Conservation (phyloP, 2,113 vertebrate genomes). For the Toxotes jaculatrix region DNA sequence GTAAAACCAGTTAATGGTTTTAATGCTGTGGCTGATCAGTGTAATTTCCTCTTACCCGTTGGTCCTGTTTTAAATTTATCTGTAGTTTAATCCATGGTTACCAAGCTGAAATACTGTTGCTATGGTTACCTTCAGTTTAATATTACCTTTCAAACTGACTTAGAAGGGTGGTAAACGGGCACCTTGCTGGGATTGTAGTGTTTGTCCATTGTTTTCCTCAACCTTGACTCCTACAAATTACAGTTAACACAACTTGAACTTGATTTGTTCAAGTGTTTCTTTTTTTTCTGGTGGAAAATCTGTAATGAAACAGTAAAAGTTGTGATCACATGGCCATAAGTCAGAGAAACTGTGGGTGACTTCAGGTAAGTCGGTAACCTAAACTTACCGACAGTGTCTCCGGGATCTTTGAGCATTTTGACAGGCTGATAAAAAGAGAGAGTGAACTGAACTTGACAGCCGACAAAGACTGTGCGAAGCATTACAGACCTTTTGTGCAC, state of each 20-base stretch:
- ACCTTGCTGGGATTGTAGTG: no score
- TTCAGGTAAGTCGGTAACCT: background rate
- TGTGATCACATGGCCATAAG: background rate
- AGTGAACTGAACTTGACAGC: background rate
- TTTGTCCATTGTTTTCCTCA: background rate
- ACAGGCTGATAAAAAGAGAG: background rate
- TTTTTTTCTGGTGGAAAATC: background rate
- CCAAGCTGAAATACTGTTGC: background rate
- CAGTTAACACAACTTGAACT: no score
- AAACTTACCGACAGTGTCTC: background rate
- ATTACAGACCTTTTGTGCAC: background rate
- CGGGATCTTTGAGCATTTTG: background rate
- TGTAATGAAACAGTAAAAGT: background rate
- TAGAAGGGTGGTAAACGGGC: no score
- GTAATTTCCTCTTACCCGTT: background rate
- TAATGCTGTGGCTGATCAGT: no score
- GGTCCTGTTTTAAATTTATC: background rate
- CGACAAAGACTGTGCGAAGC: constrained; percentile 9
- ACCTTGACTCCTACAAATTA: background rate
- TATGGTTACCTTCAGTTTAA: background rate
- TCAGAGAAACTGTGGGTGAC: no score
- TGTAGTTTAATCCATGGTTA: background rate
- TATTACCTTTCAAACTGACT: background rate
- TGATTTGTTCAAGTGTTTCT: no score
- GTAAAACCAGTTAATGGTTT: no score